phyloP scores from a whole-genome alignment of 2,888 invertebrate species.

The Drosophila buzzatii region DNA sequence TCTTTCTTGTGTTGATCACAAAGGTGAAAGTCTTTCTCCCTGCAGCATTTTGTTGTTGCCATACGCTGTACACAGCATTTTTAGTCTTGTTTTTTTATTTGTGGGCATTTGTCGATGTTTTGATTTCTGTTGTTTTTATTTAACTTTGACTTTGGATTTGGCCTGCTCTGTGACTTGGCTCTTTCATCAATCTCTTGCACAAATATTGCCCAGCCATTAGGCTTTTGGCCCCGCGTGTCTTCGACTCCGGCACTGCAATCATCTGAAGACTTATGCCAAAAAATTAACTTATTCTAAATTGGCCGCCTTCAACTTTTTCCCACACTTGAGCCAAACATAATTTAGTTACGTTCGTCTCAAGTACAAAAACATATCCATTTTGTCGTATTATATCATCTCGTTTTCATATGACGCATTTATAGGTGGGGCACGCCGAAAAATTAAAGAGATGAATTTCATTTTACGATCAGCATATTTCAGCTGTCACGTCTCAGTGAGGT shows the following conservation, averaged over 20 bases:
- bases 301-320: constrained; percentile 17
- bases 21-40: constrained; percentile 82
- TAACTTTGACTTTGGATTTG: constrained; percentile 10
- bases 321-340: constrained; percentile 34
- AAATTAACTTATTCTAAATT: constrained; percentile 21
- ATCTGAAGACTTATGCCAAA: background rate
- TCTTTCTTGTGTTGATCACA: constrained; percentile 31
- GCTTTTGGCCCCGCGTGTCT: background rate
- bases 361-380: constrained; percentile 16
- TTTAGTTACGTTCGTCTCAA: constrained; percentile 14
- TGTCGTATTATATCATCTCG: constrained; percentile 22
- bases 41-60: constrained; percentile 67
- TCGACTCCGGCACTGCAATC: background rate
- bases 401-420: constrained; percentile 24
- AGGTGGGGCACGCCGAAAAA: constrained; percentile 26
- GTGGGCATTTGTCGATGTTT: constrained; percentile 56
- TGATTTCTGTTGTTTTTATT: constrained; percentile 58
- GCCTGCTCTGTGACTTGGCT: constrained; percentile 42
- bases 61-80: constrained; percentile 61
- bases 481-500: constrained; percentile 34
- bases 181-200: constrained; percentile 50
- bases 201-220: constrained; percentile 47
- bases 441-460: constrained; percentile 21
- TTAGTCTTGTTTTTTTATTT: constrained; percentile 50
- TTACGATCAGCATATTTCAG: constrained; percentile 9